Percentiles rank a stretch among this genome's conserved stretches.
Conservation (phyloP, 2,797 vertebrate genomes). For the Rhinella marina region DNA sequence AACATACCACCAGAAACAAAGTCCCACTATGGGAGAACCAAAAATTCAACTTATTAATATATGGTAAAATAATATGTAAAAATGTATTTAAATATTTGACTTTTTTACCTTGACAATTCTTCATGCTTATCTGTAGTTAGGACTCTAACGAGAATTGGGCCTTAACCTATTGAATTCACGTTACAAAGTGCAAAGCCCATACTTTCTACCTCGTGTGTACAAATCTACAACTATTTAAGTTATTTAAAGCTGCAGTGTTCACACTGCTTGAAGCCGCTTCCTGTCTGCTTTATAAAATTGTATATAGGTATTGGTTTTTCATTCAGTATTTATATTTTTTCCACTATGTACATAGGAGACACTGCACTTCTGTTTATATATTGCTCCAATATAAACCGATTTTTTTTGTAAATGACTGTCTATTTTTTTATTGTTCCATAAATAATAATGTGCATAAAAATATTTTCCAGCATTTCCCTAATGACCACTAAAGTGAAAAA, state of each 20-base stretch:
- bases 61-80: conserved; percentile 9
- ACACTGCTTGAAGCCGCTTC: conserved; percentile 26
- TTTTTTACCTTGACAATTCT: neutral
- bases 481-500: neutral
- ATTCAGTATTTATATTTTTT: conserved; percentile 57
- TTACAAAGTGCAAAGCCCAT: neutral
- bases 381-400: conserved; percentile 31
- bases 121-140: neutral
- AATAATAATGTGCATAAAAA: neutral
- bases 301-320: conserved; percentile 52
- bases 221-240: conserved; percentile 48
- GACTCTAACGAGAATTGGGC: neutral
- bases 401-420: conserved; percentile 41
- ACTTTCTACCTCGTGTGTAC: conserved; percentile 58
- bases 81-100: neutral
- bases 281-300: conserved; percentile 33
- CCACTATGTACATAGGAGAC: conserved; percentile 56
- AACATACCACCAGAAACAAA: neutral
- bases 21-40: neutral
- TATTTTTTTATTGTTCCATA: conserved; percentile 4
- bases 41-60: neutral
- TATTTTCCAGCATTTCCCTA: neutral
- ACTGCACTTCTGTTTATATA: conserved; percentile 58
- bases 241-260: conserved; percentile 51
- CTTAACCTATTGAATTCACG: neutral